Percentiles rank a stretch among this genome's conserved stretches.
Evolutionary conservation across 2,888 invertebrate genomes (phyloP).

Genomic region (Aproaerema taeniolella): DNA sequence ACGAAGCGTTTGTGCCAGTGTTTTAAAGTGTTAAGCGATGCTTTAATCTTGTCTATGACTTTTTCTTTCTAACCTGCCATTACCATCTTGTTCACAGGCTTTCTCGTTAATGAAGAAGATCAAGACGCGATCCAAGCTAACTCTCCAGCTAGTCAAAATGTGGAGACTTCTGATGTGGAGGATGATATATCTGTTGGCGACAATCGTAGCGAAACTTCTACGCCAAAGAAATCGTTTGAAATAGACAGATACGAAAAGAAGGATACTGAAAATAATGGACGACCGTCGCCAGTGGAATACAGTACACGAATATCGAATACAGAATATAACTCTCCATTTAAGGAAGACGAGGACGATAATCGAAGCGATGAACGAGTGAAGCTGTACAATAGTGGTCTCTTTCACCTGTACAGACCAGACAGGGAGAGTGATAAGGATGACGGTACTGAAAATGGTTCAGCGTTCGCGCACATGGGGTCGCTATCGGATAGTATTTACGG

Average conservation of each 20-base stretch:
- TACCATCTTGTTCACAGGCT: slow-evolving; percentile 28
- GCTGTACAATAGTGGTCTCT: slow-evolving; percentile 57
- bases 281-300: slow-evolving; percentile 48
- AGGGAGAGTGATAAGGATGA: slow-evolving; percentile 48
- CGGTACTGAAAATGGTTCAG: slow-evolving; percentile 32
- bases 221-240: slow-evolving; percentile 38
- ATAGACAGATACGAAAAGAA: slow-evolving; percentile 34
- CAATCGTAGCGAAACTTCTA: slow-evolving; percentile 61
- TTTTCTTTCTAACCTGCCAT: too few species aligned
- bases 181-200: slow-evolving; percentile 69
- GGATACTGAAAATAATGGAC: slow-evolving; percentile 38
- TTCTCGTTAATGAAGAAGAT: slow-evolving; percentile 40
- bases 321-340: slow-evolving; percentile 55
- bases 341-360: slow-evolving; percentile 57
- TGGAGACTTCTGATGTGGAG: slow-evolving; percentile 51
- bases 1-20: slow-evolving; percentile 43
- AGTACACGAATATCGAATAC: slow-evolving; percentile 45
- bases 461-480: slow-evolving; percentile 44
- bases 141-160: slow-evolving; percentile 40
- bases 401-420: slow-evolving; percentile 58
- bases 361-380: slow-evolving; percentile 51
- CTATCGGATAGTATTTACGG: slow-evolving; percentile 59
- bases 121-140: slow-evolving; percentile 32
- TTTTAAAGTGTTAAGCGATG: slow-evolving; percentile 59
- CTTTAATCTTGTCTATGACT: slow-evolving; percentile 37